Evolutionary conservation across 2,113 vertebrate species (phyloP).

Genomic region (Odocoileus hemionus): DNA sequence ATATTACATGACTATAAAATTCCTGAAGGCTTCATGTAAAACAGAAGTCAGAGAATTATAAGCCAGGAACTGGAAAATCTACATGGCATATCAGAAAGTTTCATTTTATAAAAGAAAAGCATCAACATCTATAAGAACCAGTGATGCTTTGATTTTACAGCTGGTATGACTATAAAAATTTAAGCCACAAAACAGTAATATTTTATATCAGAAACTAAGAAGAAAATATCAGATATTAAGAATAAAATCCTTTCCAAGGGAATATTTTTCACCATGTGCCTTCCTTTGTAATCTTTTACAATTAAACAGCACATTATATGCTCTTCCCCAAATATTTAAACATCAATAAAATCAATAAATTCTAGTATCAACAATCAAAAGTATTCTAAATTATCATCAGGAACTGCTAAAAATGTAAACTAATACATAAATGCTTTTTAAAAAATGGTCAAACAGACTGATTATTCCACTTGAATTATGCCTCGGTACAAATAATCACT

Average conservation of each 20-base stretch:
- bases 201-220: neutral
- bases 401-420: neutral
- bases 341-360: neutral
- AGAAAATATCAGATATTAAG: neutral
- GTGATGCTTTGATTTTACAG: neutral
- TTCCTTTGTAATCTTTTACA: neutral
- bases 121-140: neutral
- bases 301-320: neutral
- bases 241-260: neutral
- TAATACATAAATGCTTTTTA: neutral
- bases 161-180: neutral
- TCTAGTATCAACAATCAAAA: neutral
- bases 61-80: neutral
- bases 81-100: neutral
- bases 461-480: neutral
- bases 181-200: neutral
- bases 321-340: neutral
- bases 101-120: slow-evolving; percentile 15
- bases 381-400: neutral
- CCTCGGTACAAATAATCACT: neutral
- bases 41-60: neutral
- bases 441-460: neutral
- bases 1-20: neutral
- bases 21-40: neutral
- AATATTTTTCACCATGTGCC: neutral